Evolutionary conservation across 2,113 vertebrate genomes (phyloP).

Genomic region (Mirounga angustirostris): DNA sequence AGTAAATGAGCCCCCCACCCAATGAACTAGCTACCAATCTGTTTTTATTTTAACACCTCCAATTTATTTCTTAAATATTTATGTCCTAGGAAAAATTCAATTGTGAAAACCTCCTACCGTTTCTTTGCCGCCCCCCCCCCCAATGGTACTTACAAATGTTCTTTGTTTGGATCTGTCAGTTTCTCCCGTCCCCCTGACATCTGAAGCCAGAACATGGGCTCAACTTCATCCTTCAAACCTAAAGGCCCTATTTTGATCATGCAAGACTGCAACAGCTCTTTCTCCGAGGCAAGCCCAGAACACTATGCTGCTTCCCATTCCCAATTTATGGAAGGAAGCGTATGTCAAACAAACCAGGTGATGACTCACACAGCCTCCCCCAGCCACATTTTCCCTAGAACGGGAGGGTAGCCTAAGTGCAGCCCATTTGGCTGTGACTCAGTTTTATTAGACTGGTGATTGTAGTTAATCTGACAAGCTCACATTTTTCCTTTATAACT

Average conservation of each 20-base stretch:
- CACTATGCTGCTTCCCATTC: conserved; percentile 74
- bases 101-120: neutral
- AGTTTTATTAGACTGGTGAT: conserved; percentile 79
- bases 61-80: conserved; percentile 55
- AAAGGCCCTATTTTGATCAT: conserved; percentile 36
- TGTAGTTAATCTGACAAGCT: conserved; percentile 75
- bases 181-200: neutral
- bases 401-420: conserved; percentile 81
- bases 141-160: conserved; percentile 73
- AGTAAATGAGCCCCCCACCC: neutral
- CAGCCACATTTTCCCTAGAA: conserved; percentile 82
- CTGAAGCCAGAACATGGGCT: conserved; percentile 49
- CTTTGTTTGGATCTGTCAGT: conserved; percentile 35
- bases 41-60: conserved; percentile 22
- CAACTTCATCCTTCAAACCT: conserved; percentile 51
- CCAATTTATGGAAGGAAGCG: conserved; percentile 87
- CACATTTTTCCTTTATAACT: conserved; percentile 67
- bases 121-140: neutral
- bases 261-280: neutral
- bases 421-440: conserved; percentile 86
- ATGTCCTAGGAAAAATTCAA: conserved; percentile 41
- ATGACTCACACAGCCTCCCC: conserved; percentile 88
- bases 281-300: conserved; percentile 63
- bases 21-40: conserved; percentile 8
- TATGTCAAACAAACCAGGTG: conserved; percentile 88